A percentile compares a stretch with the other conserved stretches of the same genome.
These are phyloP conservation scores for Dasyornis broadbenti DNA, from an alignment of 2,113 vertebrate genomes.

Conservation along the genomic window DNA sequence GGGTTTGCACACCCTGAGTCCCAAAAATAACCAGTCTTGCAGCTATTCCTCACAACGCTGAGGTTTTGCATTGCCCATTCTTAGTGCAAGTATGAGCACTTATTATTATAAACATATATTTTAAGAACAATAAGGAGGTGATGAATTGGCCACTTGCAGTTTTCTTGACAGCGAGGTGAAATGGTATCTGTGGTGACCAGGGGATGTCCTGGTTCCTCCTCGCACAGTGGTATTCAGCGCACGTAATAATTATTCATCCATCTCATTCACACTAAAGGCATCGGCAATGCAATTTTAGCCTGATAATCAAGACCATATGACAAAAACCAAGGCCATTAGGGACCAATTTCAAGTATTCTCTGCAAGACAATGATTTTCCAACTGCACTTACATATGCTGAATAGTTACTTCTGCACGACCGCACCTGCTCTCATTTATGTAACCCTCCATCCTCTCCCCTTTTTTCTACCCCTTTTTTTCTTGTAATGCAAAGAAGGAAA, in stretches of 20 bases:
- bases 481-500: slow-evolving; percentile 47
- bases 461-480: slow-evolving; percentile 49
- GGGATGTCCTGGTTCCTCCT: slow-evolving; percentile 69
- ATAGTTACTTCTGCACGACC: slow-evolving; percentile 81
- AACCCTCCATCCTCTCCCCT: slow-evolving; percentile 51
- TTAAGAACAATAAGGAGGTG: slow-evolving; percentile 49
- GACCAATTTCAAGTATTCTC: slow-evolving; percentile 89
- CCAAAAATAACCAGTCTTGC: not conserved
- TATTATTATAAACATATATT: not conserved
- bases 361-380: slow-evolving; percentile 89
- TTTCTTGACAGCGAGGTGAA: slow-evolving; percentile 72
- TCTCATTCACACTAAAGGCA: slow-evolving; percentile 84
- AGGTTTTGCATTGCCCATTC: not conserved
- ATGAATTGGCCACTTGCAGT: slow-evolving; percentile 72
- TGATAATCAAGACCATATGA: slow-evolving; percentile 92
- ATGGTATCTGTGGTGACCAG: slow-evolving; percentile 68
- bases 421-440: slow-evolving; percentile 81
- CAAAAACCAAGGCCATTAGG: slow-evolving; percentile 88
- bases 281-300: slow-evolving; percentile 86
- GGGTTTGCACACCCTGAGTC: not conserved
- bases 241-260: slow-evolving; percentile 89
- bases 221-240: slow-evolving; percentile 76
- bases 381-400: slow-evolving; percentile 89
- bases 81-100: not conserved
- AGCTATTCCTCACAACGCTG: not conserved